phyloP scores from a whole-genome alignment of 2,888 invertebrate genomes.

The Philhelius pedissequus region DNA sequence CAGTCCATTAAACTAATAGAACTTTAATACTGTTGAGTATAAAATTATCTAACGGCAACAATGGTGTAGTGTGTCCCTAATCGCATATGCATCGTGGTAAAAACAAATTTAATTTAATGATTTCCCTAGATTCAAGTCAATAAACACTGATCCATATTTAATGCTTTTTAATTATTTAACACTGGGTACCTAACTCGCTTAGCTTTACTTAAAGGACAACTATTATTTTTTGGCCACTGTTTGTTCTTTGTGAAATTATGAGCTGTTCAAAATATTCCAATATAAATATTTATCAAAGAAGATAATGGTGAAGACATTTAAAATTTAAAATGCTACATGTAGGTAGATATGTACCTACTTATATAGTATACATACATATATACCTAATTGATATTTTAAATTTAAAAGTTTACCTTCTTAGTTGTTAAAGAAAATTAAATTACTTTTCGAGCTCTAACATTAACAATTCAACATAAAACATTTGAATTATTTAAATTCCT shows the following conservation, averaged over 20 bases:
- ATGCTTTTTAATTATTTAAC: slow-evolving; percentile 4
- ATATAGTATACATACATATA: neutral
- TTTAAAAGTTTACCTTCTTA: neutral
- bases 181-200: neutral
- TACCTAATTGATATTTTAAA: neutral
- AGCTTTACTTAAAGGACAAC: neutral
- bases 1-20: slow-evolving; percentile 50
- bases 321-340: neutral
- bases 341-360: neutral
- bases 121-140: slow-evolving; percentile 24
- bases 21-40: neutral
- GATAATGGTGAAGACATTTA: neutral
- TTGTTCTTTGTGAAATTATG: neutral
- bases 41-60: slow-evolving; percentile 25
- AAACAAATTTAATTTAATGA: slow-evolving; percentile 20
- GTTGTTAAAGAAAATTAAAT: neutral
- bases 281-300: neutral
- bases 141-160: slow-evolving; percentile 22
- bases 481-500: too few species aligned
- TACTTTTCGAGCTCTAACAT: neutral
- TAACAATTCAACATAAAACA: neutral
- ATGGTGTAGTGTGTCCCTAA: neutral
- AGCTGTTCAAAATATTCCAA: neutral
- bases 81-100: slow-evolving; percentile 5
- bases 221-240: neutral